phyloP scores from a whole-genome alignment of 2,113 vertebrate genomes.

The Anhinga anhinga region DNA sequence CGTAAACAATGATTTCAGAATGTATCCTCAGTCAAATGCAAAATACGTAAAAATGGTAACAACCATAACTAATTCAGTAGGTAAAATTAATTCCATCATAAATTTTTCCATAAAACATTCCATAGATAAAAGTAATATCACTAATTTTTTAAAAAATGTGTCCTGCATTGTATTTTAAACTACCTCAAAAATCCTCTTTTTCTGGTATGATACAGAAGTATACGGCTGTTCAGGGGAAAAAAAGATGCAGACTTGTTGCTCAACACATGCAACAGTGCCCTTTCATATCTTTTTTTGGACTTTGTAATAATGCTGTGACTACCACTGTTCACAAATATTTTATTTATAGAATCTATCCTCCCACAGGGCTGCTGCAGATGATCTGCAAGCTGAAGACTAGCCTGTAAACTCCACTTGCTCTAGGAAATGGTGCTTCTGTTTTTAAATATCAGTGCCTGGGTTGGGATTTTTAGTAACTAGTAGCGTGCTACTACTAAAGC shows the following conservation, averaged over 20 bases:
- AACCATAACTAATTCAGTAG: background rate
- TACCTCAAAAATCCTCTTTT: background rate
- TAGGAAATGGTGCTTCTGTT: constrained; percentile 44
- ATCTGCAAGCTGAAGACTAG: constrained; percentile 67
- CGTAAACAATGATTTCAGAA: background rate
- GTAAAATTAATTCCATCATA: background rate
- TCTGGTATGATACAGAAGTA: background rate
- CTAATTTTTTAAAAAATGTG: background rate
- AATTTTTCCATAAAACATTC: no score
- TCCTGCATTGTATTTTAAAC: background rate
- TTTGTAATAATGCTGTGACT: constrained; percentile 75
- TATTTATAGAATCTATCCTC: constrained; percentile 77
- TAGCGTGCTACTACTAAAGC: background rate
- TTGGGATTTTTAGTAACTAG: constrained; percentile 1
- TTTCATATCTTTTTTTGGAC: constrained; percentile 73
- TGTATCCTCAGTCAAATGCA: background rate
- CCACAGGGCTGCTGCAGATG: constrained; percentile 64
- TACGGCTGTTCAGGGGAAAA: background rate
- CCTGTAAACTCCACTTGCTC: constrained; percentile 30
- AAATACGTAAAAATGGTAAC: background rate
- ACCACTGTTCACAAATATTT: constrained; percentile 77
- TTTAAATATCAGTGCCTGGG: constrained; percentile 19
- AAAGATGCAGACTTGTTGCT: constrained; percentile 33
- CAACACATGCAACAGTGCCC: constrained; percentile 32
- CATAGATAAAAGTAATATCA: background rate